Conservation (phyloP, 2,113 vertebrate species). For the Cairina moschata region DNA sequence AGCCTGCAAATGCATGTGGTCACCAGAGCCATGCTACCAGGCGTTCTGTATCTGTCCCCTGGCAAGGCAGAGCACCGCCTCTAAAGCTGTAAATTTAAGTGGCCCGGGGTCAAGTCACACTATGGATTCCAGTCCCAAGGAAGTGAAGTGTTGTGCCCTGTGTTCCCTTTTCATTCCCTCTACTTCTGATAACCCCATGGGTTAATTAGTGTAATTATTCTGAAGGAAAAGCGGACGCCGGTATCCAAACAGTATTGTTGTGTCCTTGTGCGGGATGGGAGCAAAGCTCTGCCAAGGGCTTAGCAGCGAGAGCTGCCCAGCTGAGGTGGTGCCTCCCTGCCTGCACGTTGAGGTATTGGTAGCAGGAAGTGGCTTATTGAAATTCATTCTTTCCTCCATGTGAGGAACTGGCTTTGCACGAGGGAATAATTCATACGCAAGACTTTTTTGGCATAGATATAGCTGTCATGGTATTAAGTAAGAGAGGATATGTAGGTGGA, state of each 20-base stretch:
- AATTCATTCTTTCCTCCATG: constrained; percentile 19
- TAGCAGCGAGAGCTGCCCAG: background rate
- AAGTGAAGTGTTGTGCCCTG: background rate
- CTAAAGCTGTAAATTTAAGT: background rate
- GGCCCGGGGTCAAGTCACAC: background rate
- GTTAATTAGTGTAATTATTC: background rate
- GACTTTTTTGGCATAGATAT: background rate
- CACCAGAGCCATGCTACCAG: background rate
- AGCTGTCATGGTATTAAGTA: background rate
- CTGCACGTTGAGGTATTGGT: background rate
- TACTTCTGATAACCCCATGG: background rate
- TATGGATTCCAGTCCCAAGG: background rate
- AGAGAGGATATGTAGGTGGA: background rate
- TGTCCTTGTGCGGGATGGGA: background rate
- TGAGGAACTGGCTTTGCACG: background rate
- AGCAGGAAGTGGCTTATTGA: constrained; percentile 9
- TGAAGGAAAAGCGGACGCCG: fast-evolving
- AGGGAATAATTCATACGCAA: background rate
- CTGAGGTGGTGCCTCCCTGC: background rate
- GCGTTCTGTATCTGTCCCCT: fast-evolving
- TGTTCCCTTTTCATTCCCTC: background rate
- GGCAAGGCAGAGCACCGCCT: background rate
- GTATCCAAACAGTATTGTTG: background rate
- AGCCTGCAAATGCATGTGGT: background rate
- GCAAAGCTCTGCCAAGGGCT: background rate